These are phyloP conservation scores for Noctua fimbriata DNA, from an alignment of 2,888 invertebrate genomes.

Conservation along the genomic window DNA sequence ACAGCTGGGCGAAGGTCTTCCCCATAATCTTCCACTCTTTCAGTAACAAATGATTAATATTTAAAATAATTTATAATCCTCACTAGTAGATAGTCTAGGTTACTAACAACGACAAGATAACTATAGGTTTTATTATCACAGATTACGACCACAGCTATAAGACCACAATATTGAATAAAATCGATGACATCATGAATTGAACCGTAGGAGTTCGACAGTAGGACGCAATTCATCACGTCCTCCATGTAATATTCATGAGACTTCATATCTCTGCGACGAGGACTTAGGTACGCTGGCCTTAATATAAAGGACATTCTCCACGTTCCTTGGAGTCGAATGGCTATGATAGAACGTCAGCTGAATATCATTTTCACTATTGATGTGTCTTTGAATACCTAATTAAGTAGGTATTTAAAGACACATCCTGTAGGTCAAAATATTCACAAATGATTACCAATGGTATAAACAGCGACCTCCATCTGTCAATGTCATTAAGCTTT, in stretches of 20 bases:
- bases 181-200: constrained; percentile 36
- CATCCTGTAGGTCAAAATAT: no score
- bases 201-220: constrained; percentile 16
- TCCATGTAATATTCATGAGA: constrained; percentile 56
- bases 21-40: background rate
- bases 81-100: background rate
- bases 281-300: constrained; percentile 32
- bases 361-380: constrained; percentile 31
- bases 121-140: background rate
- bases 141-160: background rate
- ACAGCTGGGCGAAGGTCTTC: background rate
- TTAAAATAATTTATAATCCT: background rate
- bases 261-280: constrained; percentile 41
- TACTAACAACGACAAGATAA: background rate
- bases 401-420: background rate
- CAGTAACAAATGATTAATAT: background rate
- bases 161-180: background rate
- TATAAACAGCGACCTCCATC: no score
- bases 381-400: background rate
- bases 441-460: no score
- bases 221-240: constrained; percentile 49
- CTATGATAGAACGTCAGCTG: background rate
- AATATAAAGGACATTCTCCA: constrained; percentile 53
- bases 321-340: constrained; percentile 17
- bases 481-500: background rate